Evolutionary conservation across 2,113 vertebrate genomes (phyloP).

Genomic region (Prinia subflava): DNA sequence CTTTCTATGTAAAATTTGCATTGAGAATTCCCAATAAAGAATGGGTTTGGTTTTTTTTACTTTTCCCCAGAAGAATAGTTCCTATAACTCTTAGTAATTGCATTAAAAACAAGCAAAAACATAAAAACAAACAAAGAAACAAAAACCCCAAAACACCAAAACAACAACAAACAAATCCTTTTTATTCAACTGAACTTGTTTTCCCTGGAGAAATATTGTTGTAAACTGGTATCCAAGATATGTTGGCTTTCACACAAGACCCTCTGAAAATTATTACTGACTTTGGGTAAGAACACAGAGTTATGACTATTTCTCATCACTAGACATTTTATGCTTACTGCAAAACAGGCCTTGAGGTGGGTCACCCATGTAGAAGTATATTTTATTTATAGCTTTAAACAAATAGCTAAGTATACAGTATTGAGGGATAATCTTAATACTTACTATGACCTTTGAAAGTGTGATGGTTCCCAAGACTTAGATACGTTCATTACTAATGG

Average conservation of each 20-base stretch:
- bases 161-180: fast-evolving
- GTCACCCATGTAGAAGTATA: not conserved
- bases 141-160: not conserved
- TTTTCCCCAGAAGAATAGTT: not conserved
- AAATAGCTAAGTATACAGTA: not conserved
- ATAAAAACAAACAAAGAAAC: not conserved
- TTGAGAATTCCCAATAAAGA: not conserved
- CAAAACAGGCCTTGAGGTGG: not conserved
- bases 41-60: not conserved
- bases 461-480: not conserved
- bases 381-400: not conserved
- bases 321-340: not conserved
- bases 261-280: not conserved
- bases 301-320: not conserved
- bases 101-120: not conserved
- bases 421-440: not conserved
- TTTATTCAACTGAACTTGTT: not conserved
- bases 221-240: not conserved
- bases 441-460: not conserved
- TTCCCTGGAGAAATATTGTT: not conserved
- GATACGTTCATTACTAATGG: not conserved
- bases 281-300: not conserved
- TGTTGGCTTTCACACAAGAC: not conserved
- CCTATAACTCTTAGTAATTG: not conserved
- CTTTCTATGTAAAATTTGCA: not conserved